These are phyloP conservation scores for Lacerta agilis DNA, from an alignment of 2,797 vertebrate genomes.

Conservation along the genomic window DNA sequence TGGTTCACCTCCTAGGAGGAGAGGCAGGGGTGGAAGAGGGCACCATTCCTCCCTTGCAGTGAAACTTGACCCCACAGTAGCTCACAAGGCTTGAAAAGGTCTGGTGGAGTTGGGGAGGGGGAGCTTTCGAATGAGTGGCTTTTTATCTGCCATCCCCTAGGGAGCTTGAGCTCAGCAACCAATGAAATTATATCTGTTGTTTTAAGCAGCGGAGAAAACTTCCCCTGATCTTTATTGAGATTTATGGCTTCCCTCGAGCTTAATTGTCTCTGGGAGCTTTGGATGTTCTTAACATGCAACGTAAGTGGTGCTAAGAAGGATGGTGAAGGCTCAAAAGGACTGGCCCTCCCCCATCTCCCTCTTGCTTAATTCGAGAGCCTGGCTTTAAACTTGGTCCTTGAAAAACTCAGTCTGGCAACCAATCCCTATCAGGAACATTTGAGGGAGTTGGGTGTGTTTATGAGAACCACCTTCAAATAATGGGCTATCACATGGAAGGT, in stretches of 20 bases:
- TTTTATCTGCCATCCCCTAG: constrained; percentile 78
- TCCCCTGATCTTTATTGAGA: constrained; percentile 76
- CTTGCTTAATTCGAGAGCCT: accelerated
- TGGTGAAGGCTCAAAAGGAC: constrained; percentile 80
- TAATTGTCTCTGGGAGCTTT: constrained; percentile 75
- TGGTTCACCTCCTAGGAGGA: constrained; percentile 55
- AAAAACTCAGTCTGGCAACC: too few species aligned
- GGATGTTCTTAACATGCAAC: constrained; percentile 73
- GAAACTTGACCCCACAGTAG: constrained; percentile 66
- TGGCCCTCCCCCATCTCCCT: constrained; percentile 36
- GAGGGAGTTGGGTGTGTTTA: too few species aligned
- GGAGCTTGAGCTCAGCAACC: constrained; percentile 75
- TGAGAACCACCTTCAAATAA: too few species aligned
- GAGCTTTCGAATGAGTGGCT: constrained; percentile 74
- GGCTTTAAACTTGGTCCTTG: background rate
- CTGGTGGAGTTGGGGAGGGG: constrained; percentile 3
- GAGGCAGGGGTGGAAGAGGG: background rate
- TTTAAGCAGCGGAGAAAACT: constrained; percentile 77
- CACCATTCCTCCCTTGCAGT: constrained; percentile 24
- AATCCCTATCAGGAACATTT: too few species aligned
- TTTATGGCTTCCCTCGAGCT: constrained; percentile 79
- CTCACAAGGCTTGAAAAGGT: constrained; percentile 59
- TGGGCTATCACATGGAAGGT: too few species aligned
- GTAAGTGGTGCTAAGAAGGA: constrained; percentile 77
- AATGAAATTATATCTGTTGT: constrained; percentile 79